Evolutionary conservation across 2,888 invertebrate species (phyloP).

Genomic region (Hydraecia micacea): DNA sequence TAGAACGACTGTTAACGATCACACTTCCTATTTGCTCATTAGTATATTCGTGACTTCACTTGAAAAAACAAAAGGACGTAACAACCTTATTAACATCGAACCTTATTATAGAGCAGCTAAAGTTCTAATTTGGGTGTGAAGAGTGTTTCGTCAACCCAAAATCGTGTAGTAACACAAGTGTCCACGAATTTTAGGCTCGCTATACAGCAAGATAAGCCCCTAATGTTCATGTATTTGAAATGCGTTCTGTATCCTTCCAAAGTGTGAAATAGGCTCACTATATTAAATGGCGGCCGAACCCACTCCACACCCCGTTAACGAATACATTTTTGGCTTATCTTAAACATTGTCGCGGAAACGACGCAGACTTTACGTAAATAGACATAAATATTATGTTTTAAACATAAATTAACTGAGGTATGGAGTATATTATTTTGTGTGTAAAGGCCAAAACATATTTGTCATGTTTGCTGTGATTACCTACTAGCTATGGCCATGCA

Average conservation of each 20-base stretch:
- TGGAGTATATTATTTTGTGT: conserved; percentile 53
- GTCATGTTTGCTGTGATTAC: conserved; percentile 29
- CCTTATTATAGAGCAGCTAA: background rate
- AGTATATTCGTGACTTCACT: conserved; percentile 34
- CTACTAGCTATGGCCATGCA: conserved; percentile 3
- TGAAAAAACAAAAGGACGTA: conserved; percentile 1
- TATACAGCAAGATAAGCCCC: conserved; percentile 38
- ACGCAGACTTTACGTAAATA: conserved; percentile 78
- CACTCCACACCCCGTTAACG: conserved; percentile 72
- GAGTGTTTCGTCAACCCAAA: conserved; percentile 8
- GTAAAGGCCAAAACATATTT: conserved; percentile 49
- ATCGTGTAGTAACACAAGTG: conserved; percentile 23
- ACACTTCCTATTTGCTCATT: conserved; percentile 51
- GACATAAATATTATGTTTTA: conserved; percentile 76
- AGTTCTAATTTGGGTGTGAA: conserved; percentile 16
- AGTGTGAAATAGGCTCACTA: conserved; percentile 53
- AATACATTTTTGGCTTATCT: conserved; percentile 79
- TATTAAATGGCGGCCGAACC: conserved; percentile 65
- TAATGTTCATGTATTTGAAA: conserved; percentile 59
- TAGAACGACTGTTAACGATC: conserved; percentile 20
- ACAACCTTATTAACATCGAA: background rate
- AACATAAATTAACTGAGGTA: conserved; percentile 74
- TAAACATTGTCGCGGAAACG: conserved; percentile 79
- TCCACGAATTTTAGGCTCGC: conserved; percentile 28
- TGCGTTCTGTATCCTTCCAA: conserved; percentile 46